These are phyloP conservation scores for Drosophila prosaltans DNA, from an alignment of 1,140 invertebrate species.

Conservation along the genomic window DNA sequence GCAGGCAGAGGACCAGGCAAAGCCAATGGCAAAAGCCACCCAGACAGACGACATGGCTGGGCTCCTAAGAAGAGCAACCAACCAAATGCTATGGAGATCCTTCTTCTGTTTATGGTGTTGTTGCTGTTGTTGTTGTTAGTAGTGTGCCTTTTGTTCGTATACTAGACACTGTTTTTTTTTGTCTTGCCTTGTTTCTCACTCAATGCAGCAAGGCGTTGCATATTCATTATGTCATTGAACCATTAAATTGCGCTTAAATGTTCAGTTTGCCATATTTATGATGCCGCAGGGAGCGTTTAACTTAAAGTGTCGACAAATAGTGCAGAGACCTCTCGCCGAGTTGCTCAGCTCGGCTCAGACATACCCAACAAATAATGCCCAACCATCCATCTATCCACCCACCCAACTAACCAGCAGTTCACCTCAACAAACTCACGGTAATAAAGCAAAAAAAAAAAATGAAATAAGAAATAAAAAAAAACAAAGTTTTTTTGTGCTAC, in stretches of 20 bases:
- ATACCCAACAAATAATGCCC: not conserved
- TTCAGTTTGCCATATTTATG: constrained; percentile 49
- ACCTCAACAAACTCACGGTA: constrained; percentile 12
- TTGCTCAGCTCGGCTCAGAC: constrained; percentile 10
- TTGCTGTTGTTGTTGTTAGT: not conserved
- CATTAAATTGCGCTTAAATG: constrained; percentile 77
- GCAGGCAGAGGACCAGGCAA: constrained; percentile 28
- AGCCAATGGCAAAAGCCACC: not conserved
- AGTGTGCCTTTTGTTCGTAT: constrained; percentile 22
- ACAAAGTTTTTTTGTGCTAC: constrained; percentile 59
- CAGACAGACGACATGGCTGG: not conserved
- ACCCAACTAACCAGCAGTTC: constrained; percentile 13
- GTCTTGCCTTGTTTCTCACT: constrained; percentile 18
- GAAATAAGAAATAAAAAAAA: constrained; percentile 18
- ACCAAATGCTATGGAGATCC: constrained; percentile 5
- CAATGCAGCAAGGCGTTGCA: constrained; percentile 34
- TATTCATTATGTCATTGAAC: constrained; percentile 82
- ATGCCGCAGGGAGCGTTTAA: constrained; percentile 74
- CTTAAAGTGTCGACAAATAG: constrained; percentile 79
- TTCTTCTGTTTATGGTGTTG: constrained; percentile 18
- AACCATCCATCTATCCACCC: not conserved
- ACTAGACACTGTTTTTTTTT: not conserved
- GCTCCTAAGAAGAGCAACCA: constrained; percentile 13
- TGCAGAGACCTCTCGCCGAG: constrained; percentile 28
- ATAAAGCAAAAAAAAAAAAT: constrained; percentile 4